Base-by-base conservation (phyloP, 2,797 vertebrate genomes). In the Falco cherrug region DNA sequence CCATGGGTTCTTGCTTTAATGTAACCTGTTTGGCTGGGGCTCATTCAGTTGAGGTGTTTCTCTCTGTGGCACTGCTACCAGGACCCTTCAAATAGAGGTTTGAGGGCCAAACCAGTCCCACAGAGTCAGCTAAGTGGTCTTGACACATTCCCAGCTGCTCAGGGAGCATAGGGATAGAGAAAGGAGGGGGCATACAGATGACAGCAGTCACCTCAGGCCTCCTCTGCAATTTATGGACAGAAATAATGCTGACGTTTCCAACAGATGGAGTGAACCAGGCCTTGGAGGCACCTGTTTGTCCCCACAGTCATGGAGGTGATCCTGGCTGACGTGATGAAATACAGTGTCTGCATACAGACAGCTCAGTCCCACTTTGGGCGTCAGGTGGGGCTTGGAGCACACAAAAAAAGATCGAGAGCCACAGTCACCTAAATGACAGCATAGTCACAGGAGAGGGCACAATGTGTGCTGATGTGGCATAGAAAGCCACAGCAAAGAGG, bases 401-500 rank as follows among this genome's bases (percentile, higher is more conserved):
- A 29, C 74, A 56, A 47, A 16, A 33, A 39, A 39, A 59, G 22
- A 12, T 1, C 0, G 3, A 84, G n/a, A 84, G 19, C 11, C 16
- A 45, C 39, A 31, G 63, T 28, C 21, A 16, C 25, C 51, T 54
- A 26, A 70, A 70, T 0, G 6, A 33, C 43, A 74, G 25, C 22
- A 4, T 28, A 33, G 0, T 57, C 28, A 50, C 0, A 2, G 24
- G 14, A 64, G 41, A 71, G 61, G 28, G 31, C 51, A 69, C 1
- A 6, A 29, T 6, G 8, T 28, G 8, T 39, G 25, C 8, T 2
- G 1, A 22, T 67, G 14, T 56, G 57, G 59, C 2, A 5, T 31
- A 21, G 84, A 82, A 94, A 82, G 25, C 50, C 53, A n/a, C 70
- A 45, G 39, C 8, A 68, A 53, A 57, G 48, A n/a, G 47, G 31